A percentile compares a stretch with the other conserved stretches of the same genome.
These are phyloP conservation scores for Zelostemma sp. DNA, from an alignment of 1,140 invertebrate species.

Conservation along the genomic window DNA sequence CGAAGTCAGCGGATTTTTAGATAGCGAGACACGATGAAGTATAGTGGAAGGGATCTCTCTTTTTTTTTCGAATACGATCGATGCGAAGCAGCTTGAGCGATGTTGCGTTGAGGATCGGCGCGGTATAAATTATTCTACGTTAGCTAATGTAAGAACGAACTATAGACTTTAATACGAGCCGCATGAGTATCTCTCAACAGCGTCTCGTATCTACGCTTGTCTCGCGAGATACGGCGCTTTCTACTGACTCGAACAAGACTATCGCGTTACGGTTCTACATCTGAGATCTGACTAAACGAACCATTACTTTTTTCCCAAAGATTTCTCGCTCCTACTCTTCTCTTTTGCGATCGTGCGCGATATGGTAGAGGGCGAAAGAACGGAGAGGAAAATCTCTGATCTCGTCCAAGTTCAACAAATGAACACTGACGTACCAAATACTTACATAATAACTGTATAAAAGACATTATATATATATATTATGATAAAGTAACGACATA, in stretches of 20 bases:
- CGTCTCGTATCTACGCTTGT: conserved; percentile 26
- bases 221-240: conserved; percentile 25
- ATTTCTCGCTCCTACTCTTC: conserved; percentile 7
- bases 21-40: conserved; percentile 28
- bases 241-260: conserved; percentile 19
- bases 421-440: conserved; percentile 60
- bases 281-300: neutral
- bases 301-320: conserved; percentile 1
- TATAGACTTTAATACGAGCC: conserved; percentile 37
- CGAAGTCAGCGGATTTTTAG: conserved; percentile 33
- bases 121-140: conserved; percentile 45
- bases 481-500: conserved; percentile 51
- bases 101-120: conserved; percentile 29
- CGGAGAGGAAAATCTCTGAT: conserved; percentile 58
- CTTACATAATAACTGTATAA: conserved; percentile 50
- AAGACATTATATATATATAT: conserved; percentile 48
- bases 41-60: neutral
- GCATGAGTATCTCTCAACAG: conserved; percentile 15
- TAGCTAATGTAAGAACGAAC: conserved; percentile 38
- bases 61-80: conserved; percentile 15
- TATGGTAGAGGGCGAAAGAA: conserved; percentile 54
- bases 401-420: conserved; percentile 52
- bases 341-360: too few species aligned
- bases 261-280: neutral
- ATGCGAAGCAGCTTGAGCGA: conserved; percentile 36